Base-by-base conservation (phyloP, 2,888 invertebrate species). In the Cosmia trapezina region DNA sequence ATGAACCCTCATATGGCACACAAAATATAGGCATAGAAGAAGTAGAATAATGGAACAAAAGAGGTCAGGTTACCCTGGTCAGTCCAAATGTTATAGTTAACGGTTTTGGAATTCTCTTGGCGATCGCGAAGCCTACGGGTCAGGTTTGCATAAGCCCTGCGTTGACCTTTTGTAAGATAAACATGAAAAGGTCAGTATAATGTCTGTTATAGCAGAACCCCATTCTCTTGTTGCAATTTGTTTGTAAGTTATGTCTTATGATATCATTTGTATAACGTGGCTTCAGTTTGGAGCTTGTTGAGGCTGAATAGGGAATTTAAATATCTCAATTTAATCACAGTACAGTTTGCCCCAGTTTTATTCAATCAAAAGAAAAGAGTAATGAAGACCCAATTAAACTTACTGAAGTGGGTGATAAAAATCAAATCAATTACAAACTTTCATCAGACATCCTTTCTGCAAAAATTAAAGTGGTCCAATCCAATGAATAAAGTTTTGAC, bases 51-150 rank as follows among this genome's bases (percentile, higher is more conserved):
- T 81, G 72, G 80, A 79, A 66, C 71, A 67, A 66, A 49, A 81
- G 45, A 72, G 88, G 51, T 87, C 89, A 76, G 19, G 17, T 56
- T 75, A 85, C 6, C 69, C 53, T 89, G 89, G 90, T 74, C 79
- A 79, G 63, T 78, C 74, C 73, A 86, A 86, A 89, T 91, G 90
- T 89, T 90, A 86, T 87, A 86, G 80, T 86, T 84, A 86, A 83
- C 87, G 74, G 85, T 83, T 89, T 87, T 89, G 91, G 92, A 89
- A 89, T 91, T 90, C 89, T 88, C 86, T 83, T 87, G 86, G 88
- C 89, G 88, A 91, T 91, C 90, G 89, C 89, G 68, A 70, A 73
- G 88, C 85, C 88, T 90, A 90, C 91, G 90, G 93, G 93, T 92
- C 91, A 92, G 89, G 90, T 88, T 85, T 85, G 86, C 86, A 85